Conservation (phyloP, 2,113 vertebrate genomes). For the Psilopsiagon aurifrons region DNA sequence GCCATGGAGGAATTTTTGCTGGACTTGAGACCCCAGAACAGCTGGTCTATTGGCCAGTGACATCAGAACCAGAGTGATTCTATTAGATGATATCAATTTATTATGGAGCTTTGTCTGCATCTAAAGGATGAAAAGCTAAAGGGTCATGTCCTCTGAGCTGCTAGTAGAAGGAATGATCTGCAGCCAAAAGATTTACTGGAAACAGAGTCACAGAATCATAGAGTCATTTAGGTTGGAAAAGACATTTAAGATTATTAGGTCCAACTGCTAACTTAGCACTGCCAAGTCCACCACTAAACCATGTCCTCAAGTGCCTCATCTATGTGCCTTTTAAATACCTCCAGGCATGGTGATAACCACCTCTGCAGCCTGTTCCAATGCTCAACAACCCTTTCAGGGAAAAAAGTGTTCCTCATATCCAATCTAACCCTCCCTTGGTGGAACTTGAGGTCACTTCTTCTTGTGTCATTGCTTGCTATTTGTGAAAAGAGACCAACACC, state of each 20-base stretch:
- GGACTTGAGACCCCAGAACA: background rate
- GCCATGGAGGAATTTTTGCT: background rate
- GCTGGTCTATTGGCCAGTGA: background rate
- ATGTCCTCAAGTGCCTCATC: background rate
- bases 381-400: background rate
- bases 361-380: background rate
- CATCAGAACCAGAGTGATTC: background rate
- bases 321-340: background rate
- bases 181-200: background rate
- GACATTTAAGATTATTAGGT: background rate
- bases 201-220: background rate
- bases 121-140: background rate
- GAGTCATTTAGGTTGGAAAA: background rate
- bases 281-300: background rate
- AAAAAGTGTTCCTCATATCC: background rate
- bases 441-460: background rate
- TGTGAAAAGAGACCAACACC: background rate
- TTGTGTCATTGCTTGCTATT: background rate
- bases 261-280: background rate
- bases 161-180: background rate
- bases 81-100: background rate
- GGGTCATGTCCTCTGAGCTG: background rate
- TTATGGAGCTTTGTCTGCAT: background rate
- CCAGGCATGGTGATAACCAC: background rate
- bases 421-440: background rate